Base-by-base conservation (phyloP, 1,140 invertebrate species). In the Doryteuthis pealeii region DNA sequence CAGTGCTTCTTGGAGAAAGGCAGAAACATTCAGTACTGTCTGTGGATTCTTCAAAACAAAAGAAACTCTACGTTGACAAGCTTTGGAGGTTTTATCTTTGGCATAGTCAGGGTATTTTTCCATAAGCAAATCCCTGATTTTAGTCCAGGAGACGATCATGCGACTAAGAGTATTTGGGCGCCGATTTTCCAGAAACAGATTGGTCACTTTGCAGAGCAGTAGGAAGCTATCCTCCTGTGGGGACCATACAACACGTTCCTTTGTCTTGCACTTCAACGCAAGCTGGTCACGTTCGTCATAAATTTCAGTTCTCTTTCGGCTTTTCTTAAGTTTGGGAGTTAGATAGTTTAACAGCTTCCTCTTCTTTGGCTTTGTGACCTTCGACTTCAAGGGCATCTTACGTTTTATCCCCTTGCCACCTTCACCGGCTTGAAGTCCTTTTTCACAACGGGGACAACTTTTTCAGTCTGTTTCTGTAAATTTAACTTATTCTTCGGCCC, bases 81-180 rank as follows among this genome's bases (percentile, higher is more conserved):
- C 92, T 68, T 89, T 82, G 0, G 92, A 91, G 0, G 93, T 93
- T 84, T 94, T 94, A 78, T 93, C 92, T 32, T 87, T 81, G 14
- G 77, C 33, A 71, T 45, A 71, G 0, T 71, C 43, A 40, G 26
- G 40, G 18, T 45, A 71, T 71, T 71, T 71, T 14, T 45, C 33
- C 33, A 43, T 26, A 40, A 71, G 43, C n/a, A 71, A 26, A 71
- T 45, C 33, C 35, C 33, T 22, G n/a, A 49, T 33, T 30, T 71
- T 71, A 6, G 70, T 43, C 70, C 33, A 45, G 5, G 70, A 28
- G 35, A 71, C 33, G 8, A 71, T 71, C 43, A 71, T 45, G 15
- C 33, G 43, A 26, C 33, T 45, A 45, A 26, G 70, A n/a, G 35
- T 30, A 1, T 31, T 30, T 4, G 32, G 43, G 4, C 33, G 18